Evolutionary conservation across 1,140 invertebrate genomes (phyloP).

Genomic region (Drosophila chauvacae): DNA sequence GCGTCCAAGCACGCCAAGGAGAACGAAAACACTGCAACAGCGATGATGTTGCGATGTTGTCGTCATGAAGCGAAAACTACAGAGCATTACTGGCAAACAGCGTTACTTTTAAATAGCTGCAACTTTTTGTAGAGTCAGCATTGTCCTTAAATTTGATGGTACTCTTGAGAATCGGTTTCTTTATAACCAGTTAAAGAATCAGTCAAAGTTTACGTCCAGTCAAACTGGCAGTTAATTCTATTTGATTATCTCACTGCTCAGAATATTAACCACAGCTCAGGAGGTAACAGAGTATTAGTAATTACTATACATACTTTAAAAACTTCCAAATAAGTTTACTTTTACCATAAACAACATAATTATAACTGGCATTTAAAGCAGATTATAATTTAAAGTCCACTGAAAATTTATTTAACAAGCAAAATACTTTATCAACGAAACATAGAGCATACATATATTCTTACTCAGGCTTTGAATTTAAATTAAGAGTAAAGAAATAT

Average conservation of each 20-base stretch:
- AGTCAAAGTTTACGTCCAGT: background rate
- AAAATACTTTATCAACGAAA: too few species aligned
- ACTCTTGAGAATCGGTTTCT: background rate
- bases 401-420: too few species aligned
- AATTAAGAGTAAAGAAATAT: too few species aligned
- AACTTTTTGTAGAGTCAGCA: background rate
- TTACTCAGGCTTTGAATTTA: too few species aligned
- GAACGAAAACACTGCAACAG: conserved; percentile 45
- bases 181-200: background rate
- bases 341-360: too few species aligned
- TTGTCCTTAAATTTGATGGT: background rate
- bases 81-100: background rate
- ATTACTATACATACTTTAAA: too few species aligned
- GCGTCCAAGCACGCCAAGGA: conserved; percentile 3
- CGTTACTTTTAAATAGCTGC: too few species aligned
- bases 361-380: too few species aligned
- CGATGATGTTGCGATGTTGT: background rate
- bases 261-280: background rate
- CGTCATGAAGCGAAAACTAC: background rate
- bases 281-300: too few species aligned
- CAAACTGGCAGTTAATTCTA: background rate
- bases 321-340: too few species aligned
- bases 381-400: too few species aligned
- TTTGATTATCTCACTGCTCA: background rate
- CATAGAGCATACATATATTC: too few species aligned